Evolutionary conservation across 2,797 vertebrate species (phyloP), one percentile per base, ranked within the genome.

Genomic region (Gallinago stenura): DNA sequence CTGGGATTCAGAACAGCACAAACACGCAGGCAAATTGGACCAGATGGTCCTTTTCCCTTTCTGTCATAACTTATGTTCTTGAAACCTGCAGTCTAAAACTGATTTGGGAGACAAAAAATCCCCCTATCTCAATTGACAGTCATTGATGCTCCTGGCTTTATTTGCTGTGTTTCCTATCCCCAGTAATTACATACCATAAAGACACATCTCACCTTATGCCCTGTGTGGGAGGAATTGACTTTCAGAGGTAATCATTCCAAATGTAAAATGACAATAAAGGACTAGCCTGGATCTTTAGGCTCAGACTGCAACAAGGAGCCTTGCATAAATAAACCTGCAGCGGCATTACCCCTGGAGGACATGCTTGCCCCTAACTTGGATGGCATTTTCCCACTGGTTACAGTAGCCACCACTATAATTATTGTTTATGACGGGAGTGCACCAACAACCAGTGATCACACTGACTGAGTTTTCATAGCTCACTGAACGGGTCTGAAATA

Each of bases 41-140:
- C 96, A 96, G 96, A 95, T 96, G 95, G 91, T 56, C 61, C 64
- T 93, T 90, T 87, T 93, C 87, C 85, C 64, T 93, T 92, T 91
- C 78, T 86, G 79, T 80, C 86, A 65, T 96, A 94, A 88, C 60
- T 96, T 95, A 92, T n/a, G 53, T 91, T 95, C 91, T 92, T 96
- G 93, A 88, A 95, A 90, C 71, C 81, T 80, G 56, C 56, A 73
- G 79, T 37, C 78, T 85, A 92, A 96, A 96, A 94, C 92, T 76
- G 70, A 73, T 90, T 93, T 89, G 89, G 82, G 85, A 93, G 60
- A 81, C 60, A 95, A 91, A 96, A 95, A 87, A 48, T 80, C 33
- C 53, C 73, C 65, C 37, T n/a, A 2, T 84, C 79, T 96, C 85
- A 75, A 54, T 39, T 89, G 81, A 70, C 75, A 89, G 69, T 53